Evolutionary conservation across 2,113 vertebrate species (phyloP).

Genomic region (Ciconia stormi): DNA sequence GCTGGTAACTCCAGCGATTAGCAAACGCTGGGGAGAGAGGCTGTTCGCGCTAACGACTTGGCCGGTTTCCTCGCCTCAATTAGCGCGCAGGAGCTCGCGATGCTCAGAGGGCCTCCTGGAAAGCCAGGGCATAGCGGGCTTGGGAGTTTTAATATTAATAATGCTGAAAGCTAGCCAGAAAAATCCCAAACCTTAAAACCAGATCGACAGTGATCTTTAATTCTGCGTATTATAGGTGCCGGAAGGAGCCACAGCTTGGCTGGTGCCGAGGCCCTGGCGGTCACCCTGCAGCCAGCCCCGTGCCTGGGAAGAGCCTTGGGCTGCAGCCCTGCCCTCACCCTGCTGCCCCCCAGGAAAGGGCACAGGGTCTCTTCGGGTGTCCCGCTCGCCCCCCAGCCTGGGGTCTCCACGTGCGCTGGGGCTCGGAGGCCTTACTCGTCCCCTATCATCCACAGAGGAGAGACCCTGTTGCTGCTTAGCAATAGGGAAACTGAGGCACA

Average conservation of each 20-base stretch:
- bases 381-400: rapidly evolving
- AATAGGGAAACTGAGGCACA: rapidly evolving
- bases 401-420: rapidly evolving
- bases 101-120: not conserved
- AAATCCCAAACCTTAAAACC: not conserved
- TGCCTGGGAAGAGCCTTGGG: not conserved
- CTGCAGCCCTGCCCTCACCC: not conserved
- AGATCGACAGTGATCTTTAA: not conserved
- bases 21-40: not conserved
- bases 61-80: not conserved
- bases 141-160: not conserved
- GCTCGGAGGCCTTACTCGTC: not conserved
- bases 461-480: not conserved
- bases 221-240: not conserved
- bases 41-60: not conserved
- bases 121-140: not conserved
- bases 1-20: not conserved
- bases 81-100: not conserved
- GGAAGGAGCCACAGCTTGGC: not conserved
- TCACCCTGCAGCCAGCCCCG: not conserved
- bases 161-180: not conserved
- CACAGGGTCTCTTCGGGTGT: not conserved
- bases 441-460: not conserved
- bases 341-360: not conserved
- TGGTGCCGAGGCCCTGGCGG: not conserved